Evolutionary conservation across 2,797 vertebrate species (phyloP), one percentile per base, ranked within the genome.

Genomic region (Acanthurus leucopareius): DNA sequence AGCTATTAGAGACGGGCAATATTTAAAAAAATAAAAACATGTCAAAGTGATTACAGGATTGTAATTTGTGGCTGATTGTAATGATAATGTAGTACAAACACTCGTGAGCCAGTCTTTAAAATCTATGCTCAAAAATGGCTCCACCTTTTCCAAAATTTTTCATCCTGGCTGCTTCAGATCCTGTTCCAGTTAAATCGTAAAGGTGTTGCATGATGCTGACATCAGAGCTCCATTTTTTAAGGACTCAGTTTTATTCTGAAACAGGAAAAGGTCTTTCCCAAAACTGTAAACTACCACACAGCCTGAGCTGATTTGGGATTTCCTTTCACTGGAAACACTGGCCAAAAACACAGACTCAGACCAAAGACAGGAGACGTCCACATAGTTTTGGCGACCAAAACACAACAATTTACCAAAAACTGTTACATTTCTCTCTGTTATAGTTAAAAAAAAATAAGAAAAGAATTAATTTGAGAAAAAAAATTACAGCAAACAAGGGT

Each of bases 141-240:
- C n/a, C n/a, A n/a, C 7, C 45, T 56, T 32, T 11, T 25, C 48
- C 14, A 15, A 40, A 13, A 9, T 5, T 2, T 62, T 53, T 16
- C 16, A 42, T 19, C n/a, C 38, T 38, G 5, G 20, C 17, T 56
- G 15, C 25, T 54, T 57, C 32, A 25, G 3, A 44, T 62, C 20
- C 28, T 44, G 42, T 20, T 65, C 47, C 47, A 22, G 14, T 38
- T 61, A n/a, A 11, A 76, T 69, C 42, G 32, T 42, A 49, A 49
- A 56, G 42, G 25, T 48, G 59, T 13, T 10, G n/a, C 13, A 45
- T 22, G 7, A 56, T 15, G 22, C 9, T 28, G 8, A n/a, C n/a
- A 19, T 72, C 22, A 54, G 14, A 40, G 15, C 25, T 62, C 10
- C 20, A 17, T 9, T 42, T 5, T 76, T 45, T 54, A 17, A 22